Evolutionary conservation across 2,113 vertebrate genomes (phyloP).

Genomic region (Petrocephalus microphthalmus): DNA sequence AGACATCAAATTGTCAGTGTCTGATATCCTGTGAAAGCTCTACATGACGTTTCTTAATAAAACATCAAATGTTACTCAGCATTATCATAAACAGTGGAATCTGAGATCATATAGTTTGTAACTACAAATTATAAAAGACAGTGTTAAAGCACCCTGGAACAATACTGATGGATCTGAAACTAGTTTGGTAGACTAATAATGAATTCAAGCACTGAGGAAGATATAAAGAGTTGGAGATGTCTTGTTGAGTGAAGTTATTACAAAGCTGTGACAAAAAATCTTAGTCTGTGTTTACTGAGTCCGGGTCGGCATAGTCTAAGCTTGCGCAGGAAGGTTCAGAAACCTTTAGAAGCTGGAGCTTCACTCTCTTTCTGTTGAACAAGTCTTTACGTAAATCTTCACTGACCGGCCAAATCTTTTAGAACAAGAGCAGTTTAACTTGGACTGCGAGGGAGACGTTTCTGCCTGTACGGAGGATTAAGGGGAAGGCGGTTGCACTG

Average conservation of each 20-base stretch:
- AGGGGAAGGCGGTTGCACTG: background rate
- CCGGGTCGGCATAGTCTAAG: background rate
- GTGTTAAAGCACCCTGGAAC: background rate
- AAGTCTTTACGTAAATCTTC: background rate
- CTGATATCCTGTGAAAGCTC: slow-evolving; percentile 11
- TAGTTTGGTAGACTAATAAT: background rate
- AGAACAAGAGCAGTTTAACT: slow-evolving; percentile 5
- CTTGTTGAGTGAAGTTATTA: background rate
- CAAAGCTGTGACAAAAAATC: background rate
- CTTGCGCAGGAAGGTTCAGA: background rate
- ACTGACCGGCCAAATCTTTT: background rate
- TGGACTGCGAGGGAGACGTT: background rate
- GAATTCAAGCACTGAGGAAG: background rate
- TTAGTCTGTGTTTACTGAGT: background rate
- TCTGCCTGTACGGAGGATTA: background rate
- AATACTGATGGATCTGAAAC: background rate
- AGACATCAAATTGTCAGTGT: slow-evolving; percentile 13
- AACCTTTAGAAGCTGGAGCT: background rate
- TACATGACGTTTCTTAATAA: background rate
- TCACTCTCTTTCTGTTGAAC: background rate
- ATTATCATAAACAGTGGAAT: background rate
- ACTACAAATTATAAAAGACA: background rate
- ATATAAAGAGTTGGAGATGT: background rate
- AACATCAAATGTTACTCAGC: background rate
- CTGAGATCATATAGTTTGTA: background rate